Percentiles rank a stretch among this genome's conserved stretches.
Evolutionary conservation across 2,797 vertebrate genomes (phyloP).

Genomic region (Margarornis squamiger): DNA sequence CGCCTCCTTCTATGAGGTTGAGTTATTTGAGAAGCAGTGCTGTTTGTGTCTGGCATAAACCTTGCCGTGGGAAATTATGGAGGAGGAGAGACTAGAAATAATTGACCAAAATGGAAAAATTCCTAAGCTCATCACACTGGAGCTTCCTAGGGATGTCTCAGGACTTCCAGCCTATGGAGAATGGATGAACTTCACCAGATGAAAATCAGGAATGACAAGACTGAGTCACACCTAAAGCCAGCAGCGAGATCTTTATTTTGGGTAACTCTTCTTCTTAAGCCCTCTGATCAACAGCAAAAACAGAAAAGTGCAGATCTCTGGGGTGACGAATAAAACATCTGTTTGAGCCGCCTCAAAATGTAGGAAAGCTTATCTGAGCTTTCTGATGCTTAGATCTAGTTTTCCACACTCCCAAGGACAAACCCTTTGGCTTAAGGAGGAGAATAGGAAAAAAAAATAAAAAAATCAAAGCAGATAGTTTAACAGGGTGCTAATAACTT

Average conservation of each 20-base stretch:
- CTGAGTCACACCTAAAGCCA: neutral
- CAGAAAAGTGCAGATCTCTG: neutral
- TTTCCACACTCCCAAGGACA: neutral
- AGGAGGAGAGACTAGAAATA: neutral
- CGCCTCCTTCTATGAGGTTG: neutral
- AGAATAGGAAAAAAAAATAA: neutral
- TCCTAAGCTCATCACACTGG: neutral
- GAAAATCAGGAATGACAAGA: neutral
- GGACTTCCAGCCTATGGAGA: neutral
- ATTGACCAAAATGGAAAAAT: neutral
- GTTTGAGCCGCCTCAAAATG: neutral
- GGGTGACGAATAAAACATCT: neutral
- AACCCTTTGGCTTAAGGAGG: neutral
- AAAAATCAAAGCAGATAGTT: neutral
- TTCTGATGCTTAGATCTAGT: neutral
- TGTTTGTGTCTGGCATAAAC: neutral
- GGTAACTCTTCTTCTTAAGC: neutral
- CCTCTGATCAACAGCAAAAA: neutral
- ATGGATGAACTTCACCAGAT: neutral
- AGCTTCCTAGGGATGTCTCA: neutral
- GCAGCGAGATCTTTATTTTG: neutral
- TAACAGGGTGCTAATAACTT: neutral
- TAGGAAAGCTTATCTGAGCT: neutral
- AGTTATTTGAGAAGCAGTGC: slow-evolving; percentile 11
- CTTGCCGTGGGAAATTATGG: neutral